Percentiles rank a stretch among this genome's conserved stretches.
Conservation (phyloP, 2,888 invertebrate species). For the Melipona bicolor region DNA sequence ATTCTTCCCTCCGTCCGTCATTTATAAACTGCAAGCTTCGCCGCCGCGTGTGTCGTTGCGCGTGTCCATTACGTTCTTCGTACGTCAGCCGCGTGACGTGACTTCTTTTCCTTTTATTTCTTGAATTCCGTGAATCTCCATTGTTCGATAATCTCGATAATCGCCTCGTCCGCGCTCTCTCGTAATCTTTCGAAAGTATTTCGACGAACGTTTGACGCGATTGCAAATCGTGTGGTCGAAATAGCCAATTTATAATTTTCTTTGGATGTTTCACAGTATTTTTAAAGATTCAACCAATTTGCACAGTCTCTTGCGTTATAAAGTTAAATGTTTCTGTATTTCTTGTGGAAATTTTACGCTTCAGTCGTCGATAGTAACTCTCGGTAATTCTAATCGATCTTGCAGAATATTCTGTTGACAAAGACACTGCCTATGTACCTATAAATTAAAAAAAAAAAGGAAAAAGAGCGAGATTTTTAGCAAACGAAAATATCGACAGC, state of each 20-base stretch:
- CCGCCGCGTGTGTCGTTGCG: constrained; percentile 12
- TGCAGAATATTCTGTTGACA: not conserved
- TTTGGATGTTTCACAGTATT: too few relatives aligned
- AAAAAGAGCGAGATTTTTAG: not conserved
- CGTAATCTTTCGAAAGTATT: too few relatives aligned
- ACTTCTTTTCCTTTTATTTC: not conserved
- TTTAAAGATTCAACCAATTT: too few relatives aligned
- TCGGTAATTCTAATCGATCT: not conserved
- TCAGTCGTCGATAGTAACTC: not conserved
- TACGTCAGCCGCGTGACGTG: not conserved
- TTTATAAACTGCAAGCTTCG: constrained; percentile 36
- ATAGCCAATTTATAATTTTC: too few relatives aligned
- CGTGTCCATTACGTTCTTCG: constrained; percentile 26
- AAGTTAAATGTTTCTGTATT: too few relatives aligned
- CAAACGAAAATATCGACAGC: not conserved
- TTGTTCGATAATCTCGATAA: too few relatives aligned
- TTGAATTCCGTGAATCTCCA: too few relatives aligned
- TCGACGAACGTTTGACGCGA: too few relatives aligned
- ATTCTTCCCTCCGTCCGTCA: constrained; percentile 44
- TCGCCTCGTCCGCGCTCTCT: too few relatives aligned
- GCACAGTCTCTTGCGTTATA: too few relatives aligned
- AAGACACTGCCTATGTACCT: not conserved
- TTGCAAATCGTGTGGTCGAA: too few relatives aligned
- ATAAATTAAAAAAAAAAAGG: not conserved
- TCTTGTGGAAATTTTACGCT: too few relatives aligned